Conservation (phyloP, 2,888 invertebrate genomes). For the Pachydiplax longipennis region DNA sequence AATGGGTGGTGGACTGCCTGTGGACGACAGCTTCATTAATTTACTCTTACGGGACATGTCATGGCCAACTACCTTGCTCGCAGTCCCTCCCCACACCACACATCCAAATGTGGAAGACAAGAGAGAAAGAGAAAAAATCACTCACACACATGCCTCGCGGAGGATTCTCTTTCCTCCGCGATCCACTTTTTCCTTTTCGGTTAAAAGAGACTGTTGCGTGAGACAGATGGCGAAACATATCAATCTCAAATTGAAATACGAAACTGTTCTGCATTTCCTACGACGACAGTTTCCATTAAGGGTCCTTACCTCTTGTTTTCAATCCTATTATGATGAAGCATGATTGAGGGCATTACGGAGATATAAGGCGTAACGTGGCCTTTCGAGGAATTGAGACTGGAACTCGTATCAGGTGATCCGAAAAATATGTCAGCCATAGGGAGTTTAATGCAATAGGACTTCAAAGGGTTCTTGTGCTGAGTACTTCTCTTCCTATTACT, state of each 20-base stretch:
- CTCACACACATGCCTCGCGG: not conserved
- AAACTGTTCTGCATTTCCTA: not conserved
- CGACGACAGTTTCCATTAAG: not conserved
- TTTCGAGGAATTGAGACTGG: not conserved
- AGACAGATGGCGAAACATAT: not conserved
- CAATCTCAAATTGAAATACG: not conserved
- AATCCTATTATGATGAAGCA: not conserved
- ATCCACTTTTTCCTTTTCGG: not conserved
- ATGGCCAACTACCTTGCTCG: not conserved
- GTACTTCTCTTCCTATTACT: too few species aligned
- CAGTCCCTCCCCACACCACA: not conserved
- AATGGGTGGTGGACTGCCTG: conserved; percentile 43
- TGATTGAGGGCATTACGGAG: not conserved
- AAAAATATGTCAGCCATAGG: too few species aligned
- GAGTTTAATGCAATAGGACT: too few species aligned
- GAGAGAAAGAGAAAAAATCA: conserved; percentile 1
- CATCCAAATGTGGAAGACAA: not conserved
- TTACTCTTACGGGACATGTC: conserved; percentile 43
- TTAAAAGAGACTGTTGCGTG: not conserved
- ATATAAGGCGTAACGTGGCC: not conserved
- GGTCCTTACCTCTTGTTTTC: not conserved
- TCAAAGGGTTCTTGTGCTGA: too few species aligned
- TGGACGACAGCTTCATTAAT: conserved; percentile 43
- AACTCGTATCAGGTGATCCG: too few species aligned
- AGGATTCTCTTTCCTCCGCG: not conserved